Evolutionary conservation across 2,797 vertebrate genomes (phyloP), one percentile per base, ranked within the genome.

Genomic region (Helarctos malayanus): DNA sequence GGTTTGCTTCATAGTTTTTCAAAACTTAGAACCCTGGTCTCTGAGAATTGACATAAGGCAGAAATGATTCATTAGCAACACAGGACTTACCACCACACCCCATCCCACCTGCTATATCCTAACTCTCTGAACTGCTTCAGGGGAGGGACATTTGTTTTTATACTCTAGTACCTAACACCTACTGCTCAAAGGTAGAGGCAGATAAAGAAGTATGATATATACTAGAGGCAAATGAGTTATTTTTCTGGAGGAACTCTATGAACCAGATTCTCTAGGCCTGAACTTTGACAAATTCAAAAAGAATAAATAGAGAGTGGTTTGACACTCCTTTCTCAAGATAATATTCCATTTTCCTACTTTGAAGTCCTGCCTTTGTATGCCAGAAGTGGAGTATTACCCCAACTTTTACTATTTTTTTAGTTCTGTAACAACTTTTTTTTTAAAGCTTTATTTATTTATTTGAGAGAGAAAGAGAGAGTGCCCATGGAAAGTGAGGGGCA

Each of bases 311-410:
- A 86, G 16, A 1, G 21, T 52, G 2, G 3, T 59, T 65, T 93
- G 5, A 3, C 27, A 84, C 57, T 85, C 2, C 25, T 80, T 96
- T 89, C 35, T 95, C 41, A 52, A 78, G 32, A 85, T n/a, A n/a
- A 83, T 38, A 76, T 73, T 86, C 35, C 45, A 12, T 94, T 89
- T 89, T 82, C 52, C 27, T 57, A 81, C 18, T 25, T 95, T 54
- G 92, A 35, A 81, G 21, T 89, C 59, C 4, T 91, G 1, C 29
- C 87, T 92, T 89, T 47, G 15, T 75, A 82, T n/a, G 86, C 23
- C 13, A 83, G 41, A 90, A 63, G 23, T 81, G 7, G 29, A 82
- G n/a, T 78, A 83, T 93, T 89, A 93, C 35, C 35, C 78, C 76
- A 89, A 68, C 25, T 38, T 94, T 92, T 52, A 52, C 45, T 57